phyloP scores from a whole-genome alignment of 2,888 invertebrate genomes.

The Hirtodrosophila histrioides region DNA sequence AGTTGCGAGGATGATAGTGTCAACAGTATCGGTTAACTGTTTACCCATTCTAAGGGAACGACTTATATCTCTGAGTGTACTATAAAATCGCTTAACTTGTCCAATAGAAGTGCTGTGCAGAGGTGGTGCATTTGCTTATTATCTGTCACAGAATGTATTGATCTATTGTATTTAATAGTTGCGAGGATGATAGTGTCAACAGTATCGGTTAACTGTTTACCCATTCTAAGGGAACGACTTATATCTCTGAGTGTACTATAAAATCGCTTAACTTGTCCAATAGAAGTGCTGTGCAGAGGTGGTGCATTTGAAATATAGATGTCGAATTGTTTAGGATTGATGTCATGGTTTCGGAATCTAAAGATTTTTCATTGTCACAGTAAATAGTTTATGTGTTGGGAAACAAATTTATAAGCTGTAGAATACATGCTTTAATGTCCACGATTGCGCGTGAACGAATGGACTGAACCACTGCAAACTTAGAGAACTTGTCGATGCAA shows the following conservation, averaged over 20 bases:
- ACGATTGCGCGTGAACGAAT: slow-evolving; percentile 6
- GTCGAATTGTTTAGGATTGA: neutral
- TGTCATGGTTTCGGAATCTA: slow-evolving; percentile 10
- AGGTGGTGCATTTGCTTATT: neutral
- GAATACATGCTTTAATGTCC: slow-evolving; percentile 1
- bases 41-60: neutral
- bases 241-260: slow-evolving; percentile 1
- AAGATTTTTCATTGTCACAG: slow-evolving; percentile 12
- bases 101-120: no score
- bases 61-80: slow-evolving; percentile 1
- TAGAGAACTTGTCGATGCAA: no score
- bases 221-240: neutral
- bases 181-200: neutral
- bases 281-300: no score
- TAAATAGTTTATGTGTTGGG: neutral
- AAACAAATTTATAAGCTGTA: slow-evolving; percentile 9
- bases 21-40: no score
- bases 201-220: no score
- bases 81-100: neutral
- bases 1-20: neutral
- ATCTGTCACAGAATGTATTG: neutral
- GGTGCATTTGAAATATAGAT: no score
- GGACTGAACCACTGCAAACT: neutral
- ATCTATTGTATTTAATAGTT: slow-evolving; percentile 11
- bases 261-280: no score